Evolutionary conservation across 2,888 invertebrate genomes (phyloP).

Genomic region (Aporophyla nigra): DNA sequence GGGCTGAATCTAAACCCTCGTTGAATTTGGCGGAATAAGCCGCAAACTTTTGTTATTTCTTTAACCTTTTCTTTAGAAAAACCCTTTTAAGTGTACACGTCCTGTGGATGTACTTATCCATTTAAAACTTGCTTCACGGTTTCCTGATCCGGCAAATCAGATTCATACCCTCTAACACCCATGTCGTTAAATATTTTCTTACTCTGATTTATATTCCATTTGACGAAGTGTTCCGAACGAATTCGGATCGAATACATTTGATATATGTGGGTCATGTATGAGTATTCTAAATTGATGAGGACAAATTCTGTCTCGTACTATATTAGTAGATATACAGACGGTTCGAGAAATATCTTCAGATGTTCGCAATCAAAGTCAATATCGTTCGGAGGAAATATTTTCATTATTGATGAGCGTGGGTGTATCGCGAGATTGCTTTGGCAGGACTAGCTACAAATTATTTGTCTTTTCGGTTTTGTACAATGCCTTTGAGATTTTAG

Average conservation of each 20-base stretch:
- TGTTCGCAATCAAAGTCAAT: slow-evolving; percentile 65
- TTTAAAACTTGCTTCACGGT: slow-evolving; percentile 55
- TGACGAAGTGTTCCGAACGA: slow-evolving; percentile 54
- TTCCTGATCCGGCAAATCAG: slow-evolving; percentile 61
- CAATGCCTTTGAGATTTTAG: slow-evolving; percentile 17
- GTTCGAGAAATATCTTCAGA: slow-evolving; percentile 62
- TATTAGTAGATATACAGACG: slow-evolving; percentile 57
- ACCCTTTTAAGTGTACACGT: slow-evolving; percentile 70
- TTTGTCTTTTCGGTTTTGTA: slow-evolving; percentile 43
- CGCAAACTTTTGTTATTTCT: slow-evolving; percentile 73
- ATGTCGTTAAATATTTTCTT: slow-evolving; percentile 65
- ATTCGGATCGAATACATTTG: slow-evolving; percentile 59
- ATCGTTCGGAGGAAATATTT: slow-evolving; percentile 63
- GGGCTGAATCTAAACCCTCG: slow-evolving; percentile 60
- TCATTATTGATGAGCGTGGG: slow-evolving; percentile 64
- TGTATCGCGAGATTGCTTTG: slow-evolving; percentile 60
- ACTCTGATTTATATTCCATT: slow-evolving; percentile 64
- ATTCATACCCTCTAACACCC: slow-evolving; percentile 56
- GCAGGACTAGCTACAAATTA: slow-evolving; percentile 43
- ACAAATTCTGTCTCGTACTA: slow-evolving; percentile 56
- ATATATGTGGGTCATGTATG: slow-evolving; percentile 58
- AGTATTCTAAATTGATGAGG: slow-evolving; percentile 65
- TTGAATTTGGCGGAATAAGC: slow-evolving; percentile 76
- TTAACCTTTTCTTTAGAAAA: slow-evolving; percentile 70
- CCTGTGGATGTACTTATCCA: slow-evolving; percentile 60